phyloP scores from a whole-genome alignment of 1,140 invertebrate species.

The Diachasma alloeum region DNA sequence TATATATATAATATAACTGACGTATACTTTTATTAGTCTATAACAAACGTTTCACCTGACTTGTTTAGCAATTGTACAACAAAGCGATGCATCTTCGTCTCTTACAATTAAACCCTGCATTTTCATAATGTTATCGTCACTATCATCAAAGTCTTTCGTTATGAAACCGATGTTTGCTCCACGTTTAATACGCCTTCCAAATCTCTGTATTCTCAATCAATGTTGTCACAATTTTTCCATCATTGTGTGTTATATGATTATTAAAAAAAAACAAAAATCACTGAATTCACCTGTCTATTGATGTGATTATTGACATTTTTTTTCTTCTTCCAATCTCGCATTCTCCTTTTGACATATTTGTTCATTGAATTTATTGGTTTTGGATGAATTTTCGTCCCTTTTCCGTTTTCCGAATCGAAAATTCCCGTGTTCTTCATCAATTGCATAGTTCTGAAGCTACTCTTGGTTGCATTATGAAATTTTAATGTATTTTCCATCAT shows the following conservation, averaged over 20 bases:
- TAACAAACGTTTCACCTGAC: constrained; percentile 30
- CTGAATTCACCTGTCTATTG: too few relatives aligned
- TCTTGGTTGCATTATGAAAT: background rate
- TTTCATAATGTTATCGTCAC: constrained; percentile 19
- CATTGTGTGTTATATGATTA: too few relatives aligned
- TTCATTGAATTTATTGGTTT: too few relatives aligned
- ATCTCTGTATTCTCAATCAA: too few relatives aligned
- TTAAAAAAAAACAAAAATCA: too few relatives aligned
- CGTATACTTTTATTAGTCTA: background rate
- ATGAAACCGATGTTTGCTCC: constrained; percentile 29
- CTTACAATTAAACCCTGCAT: constrained; percentile 43
- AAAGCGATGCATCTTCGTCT: constrained; percentile 37
- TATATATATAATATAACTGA: background rate
- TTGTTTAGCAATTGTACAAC: constrained; percentile 25
- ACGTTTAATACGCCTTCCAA: background rate
- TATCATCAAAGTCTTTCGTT: constrained; percentile 17
- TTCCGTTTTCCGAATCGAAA: too few relatives aligned
- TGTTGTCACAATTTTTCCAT: too few relatives aligned
- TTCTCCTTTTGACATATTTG: background rate
- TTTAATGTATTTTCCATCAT: background rate
- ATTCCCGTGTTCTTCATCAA: too few relatives aligned
- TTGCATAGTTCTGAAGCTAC: background rate
- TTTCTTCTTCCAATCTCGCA: background rate
- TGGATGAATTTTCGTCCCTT: too few relatives aligned
- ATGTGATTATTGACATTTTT: too few relatives aligned